Evolutionary conservation across 2,888 invertebrate species (phyloP).

Genomic region (Luperina testacea): DNA sequence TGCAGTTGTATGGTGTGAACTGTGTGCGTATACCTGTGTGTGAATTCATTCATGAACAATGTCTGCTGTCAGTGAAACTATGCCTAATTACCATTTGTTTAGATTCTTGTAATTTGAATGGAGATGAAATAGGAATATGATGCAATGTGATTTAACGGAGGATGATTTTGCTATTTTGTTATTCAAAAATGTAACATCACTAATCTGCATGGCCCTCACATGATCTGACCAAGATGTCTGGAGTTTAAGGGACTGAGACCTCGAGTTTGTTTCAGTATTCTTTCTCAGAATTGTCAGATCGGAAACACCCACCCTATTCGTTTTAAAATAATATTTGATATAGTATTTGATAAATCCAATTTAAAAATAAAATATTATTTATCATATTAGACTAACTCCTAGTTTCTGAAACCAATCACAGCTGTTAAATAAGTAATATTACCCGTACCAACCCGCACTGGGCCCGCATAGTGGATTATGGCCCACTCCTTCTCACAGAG

Average conservation of each 20-base stretch:
- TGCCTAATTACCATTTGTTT: constrained; percentile 57
- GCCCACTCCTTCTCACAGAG: no score
- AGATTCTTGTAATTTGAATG: constrained; percentile 37
- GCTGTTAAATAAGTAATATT: background rate
- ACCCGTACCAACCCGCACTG: no score
- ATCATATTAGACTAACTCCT: background rate
- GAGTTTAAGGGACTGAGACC: background rate
- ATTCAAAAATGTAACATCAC: background rate
- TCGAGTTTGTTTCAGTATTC: background rate
- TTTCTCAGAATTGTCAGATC: background rate
- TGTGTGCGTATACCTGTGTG: constrained; percentile 63
- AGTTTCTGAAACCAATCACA: background rate
- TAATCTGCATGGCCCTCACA: background rate
- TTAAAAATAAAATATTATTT: background rate
- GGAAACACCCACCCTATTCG: background rate
- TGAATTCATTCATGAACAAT: constrained; percentile 71
- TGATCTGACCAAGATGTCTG: background rate
- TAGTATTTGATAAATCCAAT: background rate
- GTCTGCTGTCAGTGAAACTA: constrained; percentile 62
- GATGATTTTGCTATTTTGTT: background rate
- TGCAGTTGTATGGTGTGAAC: constrained; percentile 55
- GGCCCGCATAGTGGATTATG: no score
- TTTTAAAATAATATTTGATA: background rate
- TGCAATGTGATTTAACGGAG: constrained; percentile 28
- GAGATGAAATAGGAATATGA: constrained; percentile 32